Evolutionary conservation across 2,888 invertebrate species (phyloP), one percentile per base, ranked within the genome.

Genomic region (Campopleginae sp.): DNA sequence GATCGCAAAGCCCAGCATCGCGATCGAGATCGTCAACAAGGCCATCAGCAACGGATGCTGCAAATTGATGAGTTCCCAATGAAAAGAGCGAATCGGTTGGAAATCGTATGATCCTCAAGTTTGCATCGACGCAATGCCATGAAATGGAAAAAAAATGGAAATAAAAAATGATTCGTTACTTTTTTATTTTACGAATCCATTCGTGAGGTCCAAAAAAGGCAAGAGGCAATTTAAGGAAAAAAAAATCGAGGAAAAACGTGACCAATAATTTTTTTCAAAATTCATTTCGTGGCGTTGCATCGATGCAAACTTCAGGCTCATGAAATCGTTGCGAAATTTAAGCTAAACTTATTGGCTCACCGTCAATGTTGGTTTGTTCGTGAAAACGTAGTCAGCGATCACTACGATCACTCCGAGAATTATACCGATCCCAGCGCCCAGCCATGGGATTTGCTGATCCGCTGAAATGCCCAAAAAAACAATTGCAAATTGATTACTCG

Each of bases 31-130:
- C 71, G 96, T 96, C 89, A 96, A 94, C 83, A 96, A 94, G 63
- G 96, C 95, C 96, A 97, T 97, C 84, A 96, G 94, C 74, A 96
- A 92, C 71, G 97, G 97, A 95, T 97, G 95, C 96, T 97, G 71
- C 12, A 1, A 33, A 71, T n/a, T n/a, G n/a, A n/a, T n/a, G 31
- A 48, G 8, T 42, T 14, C 1, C 7, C 0, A 63, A 17, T 17
- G 31, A 63, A 38, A 65, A 38, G 17, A 33, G 8, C 1, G 38
- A 65, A n/a, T 65, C 3, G 3, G 38, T 38, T n/a, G 33, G 12
- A n/a, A 17, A 14, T n/a, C n/a, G n/a, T n/a, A n/a, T n/a, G n/a
- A n/a, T n/a, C n/a, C n/a, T n/a, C n/a, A n/a, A n/a, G n/a, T n/a
- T n/a, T n/a, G n/a, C n/a, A n/a, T n/a, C n/a, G n/a, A n/a, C n/a